Conservation (phyloP, 2,797 vertebrate species). For the Hoplostethus atlanticus region DNA sequence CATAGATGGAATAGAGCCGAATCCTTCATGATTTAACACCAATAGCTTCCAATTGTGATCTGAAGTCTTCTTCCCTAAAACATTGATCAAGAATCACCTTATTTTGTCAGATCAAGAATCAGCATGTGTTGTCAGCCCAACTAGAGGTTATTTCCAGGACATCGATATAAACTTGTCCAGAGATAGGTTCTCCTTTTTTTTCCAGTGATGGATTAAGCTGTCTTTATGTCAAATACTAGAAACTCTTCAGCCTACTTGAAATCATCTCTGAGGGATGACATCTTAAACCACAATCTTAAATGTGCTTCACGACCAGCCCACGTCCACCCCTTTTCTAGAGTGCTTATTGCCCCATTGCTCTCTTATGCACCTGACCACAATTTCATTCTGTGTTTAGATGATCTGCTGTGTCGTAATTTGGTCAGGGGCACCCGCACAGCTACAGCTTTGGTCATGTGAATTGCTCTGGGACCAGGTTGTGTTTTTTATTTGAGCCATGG, state of each 20-base stretch:
- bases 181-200: not conserved
- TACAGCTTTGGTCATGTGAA: conserved; percentile 6
- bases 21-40: conserved; percentile 27
- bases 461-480: conserved; percentile 9
- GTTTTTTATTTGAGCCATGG: conserved; percentile 13
- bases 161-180: not conserved
- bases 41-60: conserved; percentile 3
- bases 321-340: not conserved
- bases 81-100: not conserved
- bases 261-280: not conserved
- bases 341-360: conserved; percentile 2
- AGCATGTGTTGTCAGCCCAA: not conserved
- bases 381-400: conserved; percentile 16
- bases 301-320: not conserved
- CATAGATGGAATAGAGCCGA: conserved; percentile 12
- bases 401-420: conserved; percentile 8
- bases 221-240: not conserved
- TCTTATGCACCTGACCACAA: conserved; percentile 32
- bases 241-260: not conserved
- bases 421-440: not conserved
- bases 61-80: not conserved
- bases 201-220: not conserved
- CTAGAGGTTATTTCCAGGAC: not conserved
- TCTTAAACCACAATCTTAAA: conserved; percentile 3
- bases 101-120: not conserved